Conservation (phyloP, 2,888 invertebrate genomes). For the Hemaris fuciformis region DNA sequence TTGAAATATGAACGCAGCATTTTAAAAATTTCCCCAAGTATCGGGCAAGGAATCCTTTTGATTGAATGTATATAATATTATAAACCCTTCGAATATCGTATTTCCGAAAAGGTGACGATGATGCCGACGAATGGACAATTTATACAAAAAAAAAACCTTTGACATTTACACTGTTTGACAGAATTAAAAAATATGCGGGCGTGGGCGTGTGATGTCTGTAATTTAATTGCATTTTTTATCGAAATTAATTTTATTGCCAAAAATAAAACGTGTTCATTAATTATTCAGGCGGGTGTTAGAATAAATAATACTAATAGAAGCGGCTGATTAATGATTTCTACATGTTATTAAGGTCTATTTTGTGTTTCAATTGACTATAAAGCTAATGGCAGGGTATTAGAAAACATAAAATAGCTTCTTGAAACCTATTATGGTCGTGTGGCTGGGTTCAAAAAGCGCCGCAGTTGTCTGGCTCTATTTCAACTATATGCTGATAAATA, state of each 20-base stretch:
- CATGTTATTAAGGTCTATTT: background rate
- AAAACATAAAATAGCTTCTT: background rate
- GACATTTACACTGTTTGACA: background rate
- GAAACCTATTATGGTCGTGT: background rate
- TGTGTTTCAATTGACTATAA: background rate
- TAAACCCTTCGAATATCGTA: background rate
- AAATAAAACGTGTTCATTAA: background rate
- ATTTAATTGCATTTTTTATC: slow-evolving; percentile 4
- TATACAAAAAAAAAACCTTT: background rate
- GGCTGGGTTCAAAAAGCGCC: background rate
- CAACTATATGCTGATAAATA: no score
- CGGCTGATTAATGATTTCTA: background rate
- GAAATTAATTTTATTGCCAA: slow-evolving; percentile 2
- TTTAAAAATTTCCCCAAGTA: background rate
- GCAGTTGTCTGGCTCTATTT: background rate
- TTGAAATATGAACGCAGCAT: background rate
- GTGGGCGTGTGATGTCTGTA: slow-evolving; percentile 4
- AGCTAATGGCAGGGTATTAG: background rate
- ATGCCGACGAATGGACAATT: background rate
- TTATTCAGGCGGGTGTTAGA: background rate
- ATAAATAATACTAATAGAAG: background rate
- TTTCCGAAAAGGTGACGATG: background rate
- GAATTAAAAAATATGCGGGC: slow-evolving; percentile 1
- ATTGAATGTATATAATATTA: background rate
- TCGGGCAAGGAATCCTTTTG: background rate